Evolutionary conservation across 1,140 invertebrate genomes (phyloP), one percentile per base, ranked within the genome.

Genomic region (Apocrypta bakeri): DNA sequence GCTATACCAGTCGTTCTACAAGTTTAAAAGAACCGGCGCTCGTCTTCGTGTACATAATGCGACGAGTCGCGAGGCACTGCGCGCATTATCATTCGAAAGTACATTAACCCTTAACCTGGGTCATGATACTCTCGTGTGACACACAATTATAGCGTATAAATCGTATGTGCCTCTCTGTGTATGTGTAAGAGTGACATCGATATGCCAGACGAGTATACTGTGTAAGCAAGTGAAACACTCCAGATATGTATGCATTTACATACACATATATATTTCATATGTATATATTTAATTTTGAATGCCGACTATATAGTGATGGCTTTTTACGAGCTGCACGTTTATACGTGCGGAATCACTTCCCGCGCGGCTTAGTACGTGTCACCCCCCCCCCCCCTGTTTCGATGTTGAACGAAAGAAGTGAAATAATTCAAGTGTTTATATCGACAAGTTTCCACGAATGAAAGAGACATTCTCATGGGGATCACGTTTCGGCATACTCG

Each of bases 401-500:
- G 3, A 6, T 48, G 17, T 37, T 17, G 21, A 1, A 37, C 8
- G n/a, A 40, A 80, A 66, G 48, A 81, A 81, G 31, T 81, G 61
- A 74, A 64, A 81, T 81, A 74, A 75, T 75, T 81, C 40, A 68
- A 66, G 37, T 37, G 61, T n/a, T n/a, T n/a, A n/a, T 74, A 81
- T 68, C 76, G 83, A 84, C 78, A 56, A 84, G 77, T 76, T 76
- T 71, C 72, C 21, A 6, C 72, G 72, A 71, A 75, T 14, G 31
- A 21, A 77, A 71, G 14, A 12, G 42, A 72, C 31, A 78, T 85
- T 85, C 72, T 79, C 79, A 85, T 84, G 85, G 81, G 76, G 25
- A 84, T 85, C 85, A 84, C 85, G 85, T 85, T 80, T 77, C 77
- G 61, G 48, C 40, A 64, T 42, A 74, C 40, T 80, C 25, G n/a